Conservation (phyloP, 2,888 invertebrate genomes). For the Neuroscelio doddi region DNA sequence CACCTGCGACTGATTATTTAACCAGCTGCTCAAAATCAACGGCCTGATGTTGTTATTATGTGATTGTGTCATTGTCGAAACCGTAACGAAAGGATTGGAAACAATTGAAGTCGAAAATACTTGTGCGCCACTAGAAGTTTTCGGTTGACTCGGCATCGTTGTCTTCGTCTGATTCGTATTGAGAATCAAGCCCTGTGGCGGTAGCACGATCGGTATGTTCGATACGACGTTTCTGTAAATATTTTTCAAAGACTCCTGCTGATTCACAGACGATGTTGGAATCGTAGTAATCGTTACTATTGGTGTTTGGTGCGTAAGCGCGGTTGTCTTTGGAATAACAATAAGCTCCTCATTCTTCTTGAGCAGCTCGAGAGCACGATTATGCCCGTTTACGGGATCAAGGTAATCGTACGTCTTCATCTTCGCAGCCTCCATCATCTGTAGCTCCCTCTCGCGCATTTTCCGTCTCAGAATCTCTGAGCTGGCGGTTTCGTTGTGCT, state of each 20-base stretch:
- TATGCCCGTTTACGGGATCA: constrained; percentile 57
- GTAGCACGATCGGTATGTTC: constrained; percentile 52
- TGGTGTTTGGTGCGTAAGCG: constrained; percentile 34
- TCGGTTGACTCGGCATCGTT: constrained; percentile 17
- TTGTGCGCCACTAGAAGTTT: constrained; percentile 12
- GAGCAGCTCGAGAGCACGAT: constrained; percentile 58
- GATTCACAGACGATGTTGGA: constrained; percentile 18
- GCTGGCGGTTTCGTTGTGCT: constrained; percentile 59
- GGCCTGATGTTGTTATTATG: constrained; percentile 45
- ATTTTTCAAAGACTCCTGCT: constrained; percentile 37
- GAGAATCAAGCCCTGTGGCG: constrained; percentile 46
- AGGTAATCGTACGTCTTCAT: constrained; percentile 57
- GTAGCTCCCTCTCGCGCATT: constrained; percentile 65
- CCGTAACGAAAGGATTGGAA: constrained; percentile 30
- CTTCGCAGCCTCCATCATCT: constrained; percentile 59
- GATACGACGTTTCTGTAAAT: constrained; percentile 49
- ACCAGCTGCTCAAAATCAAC: constrained; percentile 49
- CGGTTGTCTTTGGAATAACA: constrained; percentile 59
- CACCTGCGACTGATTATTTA: constrained; percentile 46
- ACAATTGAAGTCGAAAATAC: constrained; percentile 3
- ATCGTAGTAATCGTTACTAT: constrained; percentile 47
- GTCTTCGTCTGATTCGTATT: constrained; percentile 30
- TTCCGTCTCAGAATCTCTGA: constrained; percentile 58
- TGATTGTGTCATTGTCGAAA: constrained; percentile 34
- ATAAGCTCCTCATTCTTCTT: constrained; percentile 65